Conservation (phyloP, 2,797 vertebrate species). For the Sebastes matsubarae region DNA sequence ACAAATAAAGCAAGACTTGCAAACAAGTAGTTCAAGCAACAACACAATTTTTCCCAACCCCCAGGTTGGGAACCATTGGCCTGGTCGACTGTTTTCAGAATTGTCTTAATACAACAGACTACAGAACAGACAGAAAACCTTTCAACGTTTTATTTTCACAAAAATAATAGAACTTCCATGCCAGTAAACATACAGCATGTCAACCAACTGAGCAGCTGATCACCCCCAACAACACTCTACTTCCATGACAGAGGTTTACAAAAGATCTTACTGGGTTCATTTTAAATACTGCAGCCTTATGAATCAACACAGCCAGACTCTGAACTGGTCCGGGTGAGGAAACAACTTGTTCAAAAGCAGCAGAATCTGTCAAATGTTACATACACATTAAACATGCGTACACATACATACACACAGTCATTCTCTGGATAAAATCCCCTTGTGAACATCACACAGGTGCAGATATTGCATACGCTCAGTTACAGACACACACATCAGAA, state of each 20-base stretch:
- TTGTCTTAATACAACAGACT: background rate
- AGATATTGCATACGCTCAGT: slow-evolving; percentile 36
- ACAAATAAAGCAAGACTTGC: background rate
- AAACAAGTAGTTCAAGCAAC: background rate
- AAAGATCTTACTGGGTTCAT: background rate
- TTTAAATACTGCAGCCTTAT: slow-evolving; percentile 43
- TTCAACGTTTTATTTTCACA: slow-evolving; percentile 66
- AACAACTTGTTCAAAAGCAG: slow-evolving; percentile 41
- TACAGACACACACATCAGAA: slow-evolving; percentile 12
- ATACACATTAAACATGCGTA: slow-evolving; percentile 16
- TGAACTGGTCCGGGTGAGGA: slow-evolving; percentile 12
- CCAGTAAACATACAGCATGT: slow-evolving; percentile 26
- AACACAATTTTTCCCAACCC: background rate
- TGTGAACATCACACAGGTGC: slow-evolving; percentile 27
- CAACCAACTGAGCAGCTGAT: background rate
- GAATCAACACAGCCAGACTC: slow-evolving; percentile 15
- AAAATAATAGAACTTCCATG: slow-evolving; percentile 53
- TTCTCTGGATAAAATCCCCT: background rate
- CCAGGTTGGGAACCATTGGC: background rate
- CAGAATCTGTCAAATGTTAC: slow-evolving; percentile 31
- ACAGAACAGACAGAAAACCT: background rate
- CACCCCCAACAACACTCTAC: background rate
- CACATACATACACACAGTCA: background rate
- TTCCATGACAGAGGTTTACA: background rate
- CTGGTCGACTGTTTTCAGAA: background rate